Evolutionary conservation across 2,888 invertebrate genomes (phyloP), one percentile per base, ranked within the genome.

Genomic region (Cistogaster globosa): DNA sequence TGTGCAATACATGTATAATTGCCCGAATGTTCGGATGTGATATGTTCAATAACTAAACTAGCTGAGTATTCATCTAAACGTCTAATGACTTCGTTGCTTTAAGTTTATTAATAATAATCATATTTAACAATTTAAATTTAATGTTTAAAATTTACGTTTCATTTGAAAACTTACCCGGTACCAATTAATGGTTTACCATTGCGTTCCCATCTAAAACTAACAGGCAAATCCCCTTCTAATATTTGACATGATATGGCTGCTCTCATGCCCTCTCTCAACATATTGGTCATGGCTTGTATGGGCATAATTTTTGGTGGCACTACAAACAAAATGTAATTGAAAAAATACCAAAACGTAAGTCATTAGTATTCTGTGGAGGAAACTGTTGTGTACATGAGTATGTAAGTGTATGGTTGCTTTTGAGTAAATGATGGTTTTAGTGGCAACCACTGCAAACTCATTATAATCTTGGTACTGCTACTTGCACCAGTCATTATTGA

Each of bases 161-260:
- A 8, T 55, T 36, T 32, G 11, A 18, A 2, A 36, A 88, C 90
- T 90, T 89, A 92, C 92, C 95, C 95, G 8, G 95, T 94, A 88
- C 94, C 94, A 87, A 95, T 94, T 88, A 97, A 95, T 7, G 95
- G 94, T 90, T 96, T 96, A 63, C 96, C 97, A 92, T 98, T 97
- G 92, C 97, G 96, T 90, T 97, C 97, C 98, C 98, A 98, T 74
- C 96, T 95, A 93, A 98, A 97, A 88, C 96, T 96, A 88, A 98
- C 96, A 65, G 98, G 98, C 89, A 97, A 94, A 93, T 98, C 98
- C 26, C 98, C 98, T 93, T 97, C 97, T 91, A 97, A 94, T 91
- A 97, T 97, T 93, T 97, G 96, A 92, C 97, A 98, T 88, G 97
- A 96, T 91, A 98, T 97, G 84, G 97, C 97, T 45, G 97, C 97